A percentile compares a stretch with the other conserved stretches of the same genome.
Evolutionary conservation across 2,797 vertebrate genomes (phyloP).

Genomic region (Phaenicophaeus curvirostris): DNA sequence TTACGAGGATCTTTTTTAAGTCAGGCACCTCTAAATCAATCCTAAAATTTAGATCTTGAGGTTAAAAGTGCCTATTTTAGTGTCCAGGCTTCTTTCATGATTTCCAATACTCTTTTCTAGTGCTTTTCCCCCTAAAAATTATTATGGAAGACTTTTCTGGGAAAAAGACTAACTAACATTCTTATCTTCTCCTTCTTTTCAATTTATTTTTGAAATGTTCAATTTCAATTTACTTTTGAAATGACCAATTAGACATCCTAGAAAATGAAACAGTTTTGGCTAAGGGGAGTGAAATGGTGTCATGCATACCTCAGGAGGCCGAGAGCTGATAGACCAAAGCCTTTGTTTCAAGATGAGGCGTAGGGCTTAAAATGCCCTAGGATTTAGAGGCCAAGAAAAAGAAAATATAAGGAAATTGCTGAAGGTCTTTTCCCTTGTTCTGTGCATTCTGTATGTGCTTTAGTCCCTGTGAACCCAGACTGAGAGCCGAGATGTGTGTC

Average conservation of each 20-base stretch:
- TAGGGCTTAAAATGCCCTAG: neutral
- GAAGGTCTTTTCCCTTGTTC: neutral
- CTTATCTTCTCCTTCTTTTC: neutral
- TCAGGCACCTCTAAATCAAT: neutral
- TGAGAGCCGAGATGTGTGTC: neutral
- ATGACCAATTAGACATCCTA: neutral
- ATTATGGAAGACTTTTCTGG: neutral
- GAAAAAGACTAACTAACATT: neutral
- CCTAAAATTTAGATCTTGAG: neutral
- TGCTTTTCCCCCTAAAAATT: neutral
- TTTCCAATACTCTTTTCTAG: neutral
- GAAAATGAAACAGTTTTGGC: neutral
- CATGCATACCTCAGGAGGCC: neutral
- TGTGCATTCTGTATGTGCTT: neutral
- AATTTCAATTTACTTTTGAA: neutral
- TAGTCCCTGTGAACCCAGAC: neutral
- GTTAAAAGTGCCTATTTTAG: neutral
- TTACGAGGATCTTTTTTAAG: neutral
- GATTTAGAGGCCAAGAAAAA: neutral
- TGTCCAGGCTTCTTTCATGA: neutral
- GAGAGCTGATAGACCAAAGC: neutral
- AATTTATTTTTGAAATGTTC: neutral
- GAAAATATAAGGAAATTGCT: neutral
- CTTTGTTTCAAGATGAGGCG: neutral
- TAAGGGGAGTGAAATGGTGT: neutral